Percentiles rank a stretch among this genome's conserved stretches.
Conservation (phyloP, 2,797 vertebrate species). For the Pipistrellus pygmaeus region DNA sequence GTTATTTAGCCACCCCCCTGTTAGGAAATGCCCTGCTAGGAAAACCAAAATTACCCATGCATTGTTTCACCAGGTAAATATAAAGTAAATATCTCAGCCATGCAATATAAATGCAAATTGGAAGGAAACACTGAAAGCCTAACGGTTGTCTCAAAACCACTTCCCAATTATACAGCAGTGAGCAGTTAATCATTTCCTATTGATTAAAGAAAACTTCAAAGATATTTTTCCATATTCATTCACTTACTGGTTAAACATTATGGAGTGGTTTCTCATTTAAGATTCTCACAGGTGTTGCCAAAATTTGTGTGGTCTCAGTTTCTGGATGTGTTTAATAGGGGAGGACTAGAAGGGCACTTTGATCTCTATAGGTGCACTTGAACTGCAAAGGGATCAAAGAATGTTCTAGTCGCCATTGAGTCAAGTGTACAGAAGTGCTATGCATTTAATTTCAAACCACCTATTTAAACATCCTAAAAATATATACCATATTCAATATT, state of each 20-base stretch:
- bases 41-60: neutral
- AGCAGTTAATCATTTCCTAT: conserved; percentile 17
- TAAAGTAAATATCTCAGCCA: neutral
- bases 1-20: neutral
- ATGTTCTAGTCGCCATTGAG: neutral
- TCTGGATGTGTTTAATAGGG: neutral
- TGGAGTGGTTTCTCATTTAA: neutral
- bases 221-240: neutral
- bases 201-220: neutral
- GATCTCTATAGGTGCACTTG: neutral
- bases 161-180: neutral
- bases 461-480: conserved; percentile 45
- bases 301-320: neutral
- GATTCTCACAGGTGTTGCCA: neutral
- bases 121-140: conserved; percentile 21
- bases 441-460: conserved; percentile 31
- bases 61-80: neutral
- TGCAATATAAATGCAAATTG: conserved; percentile 48
- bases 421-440: conserved; percentile 6
- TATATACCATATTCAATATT: conserved; percentile 26
- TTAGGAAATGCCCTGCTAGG: neutral
- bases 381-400: neutral
- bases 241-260: neutral
- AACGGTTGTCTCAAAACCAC: neutral
- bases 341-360: neutral